Evolutionary conservation across 2,797 vertebrate genomes (phyloP).

Genomic region (Notolepis coatsorum): DNA sequence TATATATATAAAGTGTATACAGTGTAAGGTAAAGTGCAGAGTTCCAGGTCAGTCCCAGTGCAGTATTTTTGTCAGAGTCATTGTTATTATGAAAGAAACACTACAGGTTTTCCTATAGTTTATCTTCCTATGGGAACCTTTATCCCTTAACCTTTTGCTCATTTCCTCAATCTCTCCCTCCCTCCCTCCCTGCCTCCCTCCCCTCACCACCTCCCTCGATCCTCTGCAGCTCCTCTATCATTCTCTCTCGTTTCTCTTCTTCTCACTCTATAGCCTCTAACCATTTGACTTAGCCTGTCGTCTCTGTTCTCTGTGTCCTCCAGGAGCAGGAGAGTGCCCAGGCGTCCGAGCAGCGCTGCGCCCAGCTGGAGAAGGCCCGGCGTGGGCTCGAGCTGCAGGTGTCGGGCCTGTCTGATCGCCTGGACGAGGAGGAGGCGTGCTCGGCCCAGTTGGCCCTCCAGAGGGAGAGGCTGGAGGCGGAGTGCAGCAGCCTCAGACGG

Average conservation of each 20-base stretch:
- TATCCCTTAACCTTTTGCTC: conserved; percentile 1
- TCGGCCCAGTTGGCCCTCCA: conserved; percentile 71
- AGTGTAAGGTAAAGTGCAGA: no score
- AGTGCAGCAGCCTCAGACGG: conserved; percentile 74
- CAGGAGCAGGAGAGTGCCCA: conserved; percentile 78
- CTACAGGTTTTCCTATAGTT: no score
- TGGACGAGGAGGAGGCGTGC: conserved; percentile 79
- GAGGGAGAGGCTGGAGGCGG: conserved; percentile 72
- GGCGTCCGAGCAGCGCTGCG: conserved; percentile 72
- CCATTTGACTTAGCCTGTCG: neutral
- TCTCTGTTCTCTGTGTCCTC: neutral
- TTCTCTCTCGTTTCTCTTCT: neutral
- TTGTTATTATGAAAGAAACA: no score
- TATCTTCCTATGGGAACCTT: no score
- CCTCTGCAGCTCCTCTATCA: neutral
- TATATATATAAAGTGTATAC: no score
- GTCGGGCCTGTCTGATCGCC: conserved; percentile 68
- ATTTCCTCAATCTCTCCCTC: neutral
- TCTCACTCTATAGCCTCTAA: neutral
- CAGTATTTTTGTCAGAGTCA: no score
- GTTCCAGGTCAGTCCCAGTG: no score
- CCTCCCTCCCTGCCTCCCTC: neutral
- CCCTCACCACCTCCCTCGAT: neutral
- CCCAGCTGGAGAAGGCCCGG: conserved; percentile 72
- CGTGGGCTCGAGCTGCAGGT: conserved; percentile 78